phyloP scores from a whole-genome alignment of 2,888 invertebrate species.

The Chorisops tibialis region DNA sequence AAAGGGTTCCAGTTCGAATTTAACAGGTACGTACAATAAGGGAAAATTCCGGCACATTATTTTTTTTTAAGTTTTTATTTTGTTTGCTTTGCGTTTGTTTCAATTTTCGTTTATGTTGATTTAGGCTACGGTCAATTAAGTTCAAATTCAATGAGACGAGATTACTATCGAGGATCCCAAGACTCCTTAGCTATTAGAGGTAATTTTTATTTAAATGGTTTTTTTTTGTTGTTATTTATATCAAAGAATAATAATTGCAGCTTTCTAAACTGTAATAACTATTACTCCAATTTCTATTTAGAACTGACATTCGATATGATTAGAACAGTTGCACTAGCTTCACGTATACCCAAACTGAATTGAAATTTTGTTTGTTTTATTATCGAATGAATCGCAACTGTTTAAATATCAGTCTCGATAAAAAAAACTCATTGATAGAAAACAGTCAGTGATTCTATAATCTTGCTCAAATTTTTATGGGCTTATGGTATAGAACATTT shows the following conservation, averaged over 20 bases:
- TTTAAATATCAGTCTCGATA: no score
- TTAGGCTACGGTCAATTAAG: slow-evolving; percentile 51
- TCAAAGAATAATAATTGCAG: neutral
- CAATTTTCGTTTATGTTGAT: slow-evolving; percentile 28
- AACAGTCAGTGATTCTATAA: no score
- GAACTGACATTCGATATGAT: no score
- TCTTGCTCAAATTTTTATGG: no score
- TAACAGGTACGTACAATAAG: slow-evolving; percentile 62
- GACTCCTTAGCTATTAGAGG: slow-evolving; percentile 82
- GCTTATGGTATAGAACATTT: no score
- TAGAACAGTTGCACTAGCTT: no score
- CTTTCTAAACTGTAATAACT: no score
- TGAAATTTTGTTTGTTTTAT: no score
- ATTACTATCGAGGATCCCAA: slow-evolving; percentile 89
- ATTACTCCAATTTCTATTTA: no score
- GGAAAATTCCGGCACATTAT: neutral
- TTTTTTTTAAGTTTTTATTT: slow-evolving; percentile 19
- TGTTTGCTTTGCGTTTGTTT: slow-evolving; percentile 33
- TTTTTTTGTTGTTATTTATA: neutral
- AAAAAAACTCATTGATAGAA: no score
- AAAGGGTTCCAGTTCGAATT: slow-evolving; percentile 78
- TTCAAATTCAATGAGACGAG: slow-evolving; percentile 73
- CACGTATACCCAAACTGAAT: neutral
- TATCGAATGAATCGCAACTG: no score
- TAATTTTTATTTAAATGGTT: slow-evolving; percentile 51